Conservation (phyloP, 2,113 vertebrate species). For the Xyrauchen texanus region DNA sequence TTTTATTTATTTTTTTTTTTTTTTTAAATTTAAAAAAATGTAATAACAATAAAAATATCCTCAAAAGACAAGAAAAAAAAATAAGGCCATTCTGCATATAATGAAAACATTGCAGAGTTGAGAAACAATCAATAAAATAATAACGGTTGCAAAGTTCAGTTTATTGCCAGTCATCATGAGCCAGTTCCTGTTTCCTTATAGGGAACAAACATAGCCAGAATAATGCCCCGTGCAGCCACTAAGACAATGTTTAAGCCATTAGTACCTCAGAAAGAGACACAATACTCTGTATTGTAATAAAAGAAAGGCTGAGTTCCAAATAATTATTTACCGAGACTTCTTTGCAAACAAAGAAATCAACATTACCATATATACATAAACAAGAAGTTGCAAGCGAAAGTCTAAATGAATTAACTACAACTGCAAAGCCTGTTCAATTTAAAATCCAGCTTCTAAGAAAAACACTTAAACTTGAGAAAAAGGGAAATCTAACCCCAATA, state of each 20-base stretch:
- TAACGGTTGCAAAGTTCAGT: slow-evolving; percentile 9
- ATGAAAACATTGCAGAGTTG: not conserved
- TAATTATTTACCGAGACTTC: too few species aligned
- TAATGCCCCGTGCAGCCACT: not conserved
- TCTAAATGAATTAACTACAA: too few species aligned
- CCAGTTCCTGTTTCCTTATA: slow-evolving; percentile 19
- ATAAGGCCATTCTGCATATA: not conserved
- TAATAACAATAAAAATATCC: too few species aligned
- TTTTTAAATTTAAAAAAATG: too few species aligned
- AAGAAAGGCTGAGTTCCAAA: not conserved
- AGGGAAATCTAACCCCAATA: not conserved
- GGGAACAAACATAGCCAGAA: not conserved
- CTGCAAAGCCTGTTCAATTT: too few species aligned
- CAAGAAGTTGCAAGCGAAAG: not conserved
- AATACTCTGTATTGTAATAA: too few species aligned
- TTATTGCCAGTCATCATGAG: not conserved
- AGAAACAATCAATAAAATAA: not conserved
- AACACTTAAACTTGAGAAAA: not conserved
- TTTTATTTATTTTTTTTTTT: too few species aligned
- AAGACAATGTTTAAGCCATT: too few species aligned
- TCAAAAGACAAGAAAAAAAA: not conserved
- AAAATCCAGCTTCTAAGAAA: not conserved
- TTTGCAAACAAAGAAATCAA: too few species aligned
- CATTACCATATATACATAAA: too few species aligned
- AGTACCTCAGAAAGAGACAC: too few species aligned